phyloP scores from a whole-genome alignment of 2,797 vertebrate species.

The Triplophysa bombifrons region DNA sequence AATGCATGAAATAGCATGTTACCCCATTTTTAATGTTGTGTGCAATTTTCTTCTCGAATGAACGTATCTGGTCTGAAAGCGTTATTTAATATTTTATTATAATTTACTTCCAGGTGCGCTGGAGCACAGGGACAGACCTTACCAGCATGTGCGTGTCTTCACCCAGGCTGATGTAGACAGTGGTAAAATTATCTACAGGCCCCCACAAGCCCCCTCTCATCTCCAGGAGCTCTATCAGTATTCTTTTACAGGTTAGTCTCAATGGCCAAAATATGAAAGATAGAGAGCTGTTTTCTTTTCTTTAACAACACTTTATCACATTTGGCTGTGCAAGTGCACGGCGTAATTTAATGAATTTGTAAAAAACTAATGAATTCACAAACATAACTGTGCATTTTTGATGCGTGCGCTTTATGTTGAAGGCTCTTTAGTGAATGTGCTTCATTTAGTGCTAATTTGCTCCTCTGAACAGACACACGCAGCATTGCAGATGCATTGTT shows the following conservation, averaged over 20 bases:
- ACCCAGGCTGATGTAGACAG: conserved; percentile 88
- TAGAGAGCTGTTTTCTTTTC: background rate
- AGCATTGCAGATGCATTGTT: background rate
- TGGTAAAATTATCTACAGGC: conserved; percentile 87
- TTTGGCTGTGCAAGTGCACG: background rate
- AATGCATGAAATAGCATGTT: too few relatives aligned
- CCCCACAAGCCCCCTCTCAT: conserved; percentile 83
- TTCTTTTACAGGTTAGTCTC: conserved; percentile 87
- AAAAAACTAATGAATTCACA: too few relatives aligned
- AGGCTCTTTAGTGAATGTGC: conserved; percentile 18
- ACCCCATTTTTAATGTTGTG: too few relatives aligned
- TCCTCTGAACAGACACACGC: background rate
- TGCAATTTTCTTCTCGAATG: too few relatives aligned
- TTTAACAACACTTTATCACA: background rate
- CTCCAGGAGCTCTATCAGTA: conserved; percentile 90
- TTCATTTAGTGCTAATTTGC: conserved; percentile 19
- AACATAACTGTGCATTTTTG: background rate
- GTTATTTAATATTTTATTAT: background rate
- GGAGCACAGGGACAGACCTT: conserved; percentile 83
- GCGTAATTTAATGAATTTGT: background rate
- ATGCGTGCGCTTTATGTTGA: background rate
- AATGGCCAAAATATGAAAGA: background rate
- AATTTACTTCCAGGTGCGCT: conserved; percentile 76
- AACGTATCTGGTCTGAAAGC: too few relatives aligned
- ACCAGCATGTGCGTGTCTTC: conserved; percentile 76